Base-by-base conservation (phyloP, 1,140 invertebrate species). In the Chymomyza costata region DNA sequence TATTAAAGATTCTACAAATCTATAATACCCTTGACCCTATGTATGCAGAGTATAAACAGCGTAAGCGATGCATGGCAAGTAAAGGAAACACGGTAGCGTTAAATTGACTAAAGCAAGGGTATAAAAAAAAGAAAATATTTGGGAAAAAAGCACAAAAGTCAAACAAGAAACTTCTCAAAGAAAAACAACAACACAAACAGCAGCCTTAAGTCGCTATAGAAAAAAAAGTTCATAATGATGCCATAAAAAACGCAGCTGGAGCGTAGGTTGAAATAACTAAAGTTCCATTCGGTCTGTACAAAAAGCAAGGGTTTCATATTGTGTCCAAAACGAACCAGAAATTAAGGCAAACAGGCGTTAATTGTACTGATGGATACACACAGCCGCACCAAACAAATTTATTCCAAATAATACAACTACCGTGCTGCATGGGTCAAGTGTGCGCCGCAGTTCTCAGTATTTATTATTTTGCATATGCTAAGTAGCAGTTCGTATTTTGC, bases 31-130 rank as follows among this genome's bases (percentile, higher is more conserved):
- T n/a, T n/a, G n/a, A n/a, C n/a, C n/a, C n/a, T n/a, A n/a, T n/a
- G n/a, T n/a, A n/a, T n/a, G n/a, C n/a, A 39, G 47, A 31, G 14
- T 49, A 40, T 11, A 40, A 40, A 13, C 35, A 49, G 28, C 37
- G 37, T 19, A 51, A 76, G 35, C 70, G 51, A 61, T 47, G 51
- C 70, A 34, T 65, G 49, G 41, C 61, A 48, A 74, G 65, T 60
- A 44, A 62, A 73, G 76, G 76, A 61, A 51, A 74, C 70, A 74
- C 70, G 70, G 70, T 69, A 65, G 70, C 65, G 71, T 76, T 74
- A 74, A 74, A 74, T 76, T 74, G 65, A 49, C 65, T 65, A 45
- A 65, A 74, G 55, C 70, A 70, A 21, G 17, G 17, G 43, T 46
- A 28, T 18, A 15, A 6, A 18, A 47, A 44, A 0, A 13, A 49